Evolutionary conservation across 2,888 invertebrate species (phyloP), one percentile per base, ranked within the genome.

Genomic region (Chromoteleia sp.): DNA sequence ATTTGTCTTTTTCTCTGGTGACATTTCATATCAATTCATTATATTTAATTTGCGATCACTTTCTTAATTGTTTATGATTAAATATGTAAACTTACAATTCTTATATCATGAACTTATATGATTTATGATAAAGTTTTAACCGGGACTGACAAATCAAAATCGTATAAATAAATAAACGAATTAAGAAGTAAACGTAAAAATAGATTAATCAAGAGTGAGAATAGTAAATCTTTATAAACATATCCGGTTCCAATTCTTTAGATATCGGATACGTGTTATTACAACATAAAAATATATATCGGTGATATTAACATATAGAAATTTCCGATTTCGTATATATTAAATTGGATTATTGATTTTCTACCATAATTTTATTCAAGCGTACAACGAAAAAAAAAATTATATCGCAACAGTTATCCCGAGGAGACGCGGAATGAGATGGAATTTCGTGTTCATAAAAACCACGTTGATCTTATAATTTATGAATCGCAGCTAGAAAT

Each of bases 401-500:
- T 71, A 61, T 63, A 70, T 43, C 70, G 54, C 61, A 48, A 63
- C 77, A 50, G 67, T 68, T 54, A 71, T 75, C 48, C 71, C 41
- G 39, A 61, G 17, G 17, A 52, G 70, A 19, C 45, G 36, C 56
- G 65, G 21, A 58, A 70, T 29, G 61, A 81, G 54, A 39, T 65
- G 74, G 82, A 74, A 77, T 82, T 82, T 82, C 61, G 59, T 58
- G 65, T 78, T 54, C 71, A 30, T 75, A 65, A 82, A 82, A 82
- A 78, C 63, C 45, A 50, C 52, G 30, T 67, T 78, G 78, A 82
- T 82, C 78, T 59, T 74, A 65, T 78, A 78, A 82, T 82, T 82
- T 82, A 82, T 82, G 82, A 78, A 65, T 78, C 78, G 71, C 70
- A 59, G 67, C 78, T 79, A 79, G 79, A 82, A 82, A 79, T 82